phyloP scores from a whole-genome alignment of 2,888 invertebrate species.

The Deroplatys truncata region DNA sequence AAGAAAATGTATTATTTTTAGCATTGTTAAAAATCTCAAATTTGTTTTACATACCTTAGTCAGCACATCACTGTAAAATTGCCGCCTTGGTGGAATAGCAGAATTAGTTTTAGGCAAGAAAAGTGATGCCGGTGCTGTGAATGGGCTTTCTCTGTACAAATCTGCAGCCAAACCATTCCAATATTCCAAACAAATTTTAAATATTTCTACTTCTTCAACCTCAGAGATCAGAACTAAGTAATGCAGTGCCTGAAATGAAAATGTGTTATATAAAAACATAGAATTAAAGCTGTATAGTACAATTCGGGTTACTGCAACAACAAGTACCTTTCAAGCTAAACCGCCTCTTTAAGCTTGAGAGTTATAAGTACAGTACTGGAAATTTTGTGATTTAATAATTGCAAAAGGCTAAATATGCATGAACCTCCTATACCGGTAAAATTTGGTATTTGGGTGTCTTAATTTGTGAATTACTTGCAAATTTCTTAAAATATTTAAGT shows the following conservation, averaged over 20 bases:
- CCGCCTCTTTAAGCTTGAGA: not conserved
- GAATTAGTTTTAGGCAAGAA: conserved; percentile 36
- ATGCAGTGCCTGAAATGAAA: conserved; percentile 57
- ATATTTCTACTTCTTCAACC: conserved; percentile 99
- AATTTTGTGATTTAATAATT: too few relatives aligned
- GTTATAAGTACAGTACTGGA: not conserved
- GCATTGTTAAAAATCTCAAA: not conserved
- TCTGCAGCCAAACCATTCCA: conserved; percentile 94
- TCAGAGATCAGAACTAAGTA: conserved; percentile 91
- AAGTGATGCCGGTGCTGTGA: conserved; percentile 49
- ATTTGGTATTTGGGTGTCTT: too few relatives aligned
- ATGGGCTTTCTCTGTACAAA: conserved; percentile 84
- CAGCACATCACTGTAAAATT: conserved; percentile 74
- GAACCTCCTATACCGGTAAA: too few relatives aligned
- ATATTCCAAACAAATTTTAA: conserved; percentile 98
- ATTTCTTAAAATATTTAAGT: too few relatives aligned
- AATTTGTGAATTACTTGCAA: too few relatives aligned
- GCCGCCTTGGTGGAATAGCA: conserved; percentile 53
- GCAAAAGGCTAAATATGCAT: too few relatives aligned
- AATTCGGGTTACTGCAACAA: not conserved
- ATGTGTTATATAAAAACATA: not conserved
- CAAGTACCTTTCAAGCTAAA: not conserved
- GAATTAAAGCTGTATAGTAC: too few relatives aligned
- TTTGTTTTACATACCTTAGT: conserved; percentile 53
- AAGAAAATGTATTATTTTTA: too few relatives aligned